Evolutionary conservation across 2,797 vertebrate species (phyloP).

Genomic region (Premnoplex brunnescens): DNA sequence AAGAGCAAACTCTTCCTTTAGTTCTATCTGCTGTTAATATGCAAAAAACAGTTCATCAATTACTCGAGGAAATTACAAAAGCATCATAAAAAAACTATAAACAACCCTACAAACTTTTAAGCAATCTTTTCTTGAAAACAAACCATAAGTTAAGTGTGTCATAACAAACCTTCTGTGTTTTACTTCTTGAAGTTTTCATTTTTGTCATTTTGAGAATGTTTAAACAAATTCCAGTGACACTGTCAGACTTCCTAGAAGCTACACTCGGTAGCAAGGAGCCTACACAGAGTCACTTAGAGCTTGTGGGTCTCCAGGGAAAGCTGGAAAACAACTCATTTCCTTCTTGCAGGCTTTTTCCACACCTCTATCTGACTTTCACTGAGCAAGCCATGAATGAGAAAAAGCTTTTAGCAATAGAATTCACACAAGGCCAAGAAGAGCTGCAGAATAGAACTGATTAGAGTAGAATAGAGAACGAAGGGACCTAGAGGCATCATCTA

Average conservation of each 20-base stretch:
- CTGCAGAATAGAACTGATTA: background rate
- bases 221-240: constrained; percentile 13
- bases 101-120: background rate
- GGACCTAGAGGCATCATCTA: background rate
- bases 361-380: background rate
- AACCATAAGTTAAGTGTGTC: background rate
- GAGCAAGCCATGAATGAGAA: background rate
- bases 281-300: background rate
- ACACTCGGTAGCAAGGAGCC: background rate
- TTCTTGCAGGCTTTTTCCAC: background rate
- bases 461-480: background rate
- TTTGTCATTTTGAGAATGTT: background rate
- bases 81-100: background rate
- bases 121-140: background rate
- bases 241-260: background rate
- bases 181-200: background rate
- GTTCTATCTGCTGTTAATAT: background rate
- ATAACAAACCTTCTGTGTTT: background rate
- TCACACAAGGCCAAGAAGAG: background rate
- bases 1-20: background rate
- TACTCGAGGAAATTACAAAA: background rate
- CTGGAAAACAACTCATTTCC: background rate
- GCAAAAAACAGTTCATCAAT: background rate
- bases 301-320: background rate
- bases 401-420: background rate